Evolutionary conservation across 2,113 vertebrate genomes (phyloP), one percentile per base, ranked within the genome.

Genomic region (Brachyhypopomus occidentalis): DNA sequence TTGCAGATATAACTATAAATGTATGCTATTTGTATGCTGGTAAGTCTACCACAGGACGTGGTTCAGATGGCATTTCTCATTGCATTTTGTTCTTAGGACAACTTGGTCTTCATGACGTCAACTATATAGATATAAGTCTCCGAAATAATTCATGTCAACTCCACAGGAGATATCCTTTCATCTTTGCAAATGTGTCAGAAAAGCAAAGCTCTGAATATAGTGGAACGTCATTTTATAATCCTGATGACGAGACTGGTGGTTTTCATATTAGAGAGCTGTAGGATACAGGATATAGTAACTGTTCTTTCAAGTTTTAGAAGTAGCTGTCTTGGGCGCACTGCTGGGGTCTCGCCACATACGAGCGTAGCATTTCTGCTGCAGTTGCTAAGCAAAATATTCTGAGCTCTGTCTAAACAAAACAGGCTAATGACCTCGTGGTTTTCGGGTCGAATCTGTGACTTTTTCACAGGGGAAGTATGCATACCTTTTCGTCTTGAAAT

Each of bases 401-500:
- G 27, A 80, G 64, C 58, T 64, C 55, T 81, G 67, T 78, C 58
- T 63, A 66, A 81, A 81, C 55, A 78, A 45, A 69, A 80, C 77
- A 70, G n/a, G 77, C 48, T 20, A 52, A 52, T 52, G 45, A 70
- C 75, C 58, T 75, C 75, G 62, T 72, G 69, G 81, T 55, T 78
- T 78, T 66, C 62, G 30, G 23, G 59, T 16, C 9, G 69, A 69
- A 72, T 76, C 72, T 75, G 69, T 75, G 23, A 79, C 27, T 62
- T 67, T 77, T 77, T 72, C 74, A 80, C 25, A 64, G 55, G 55
- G 77, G 59, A 75, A 59, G 16, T 69, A 55, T 67, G 77, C 22
- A 52, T 76, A 77, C 45, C 86, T 72, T 58, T 63, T 84, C 67
- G 81, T 85, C 78, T 81, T 17, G 74, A 86, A 75, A 88, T 82